These are phyloP conservation scores for Plemyria rubiginata DNA, from an alignment of 2,888 invertebrate genomes.

Conservation along the genomic window DNA sequence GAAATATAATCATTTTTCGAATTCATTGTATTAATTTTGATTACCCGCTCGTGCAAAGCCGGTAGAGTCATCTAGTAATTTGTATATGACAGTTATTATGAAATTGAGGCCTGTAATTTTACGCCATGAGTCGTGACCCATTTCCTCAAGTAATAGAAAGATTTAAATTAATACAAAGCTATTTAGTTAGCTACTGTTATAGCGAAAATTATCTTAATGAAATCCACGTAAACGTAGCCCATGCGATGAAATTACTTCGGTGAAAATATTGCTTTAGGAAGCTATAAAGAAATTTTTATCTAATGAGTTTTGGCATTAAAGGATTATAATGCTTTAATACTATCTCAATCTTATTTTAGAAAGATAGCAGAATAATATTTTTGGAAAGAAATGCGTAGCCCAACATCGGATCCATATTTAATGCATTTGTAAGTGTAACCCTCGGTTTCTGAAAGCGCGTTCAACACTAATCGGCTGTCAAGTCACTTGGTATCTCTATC, in stretches of 20 bases:
- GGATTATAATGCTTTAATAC: slow-evolving; percentile 41
- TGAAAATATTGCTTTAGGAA: slow-evolving; percentile 77
- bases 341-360: slow-evolving; percentile 28
- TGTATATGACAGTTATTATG: background rate
- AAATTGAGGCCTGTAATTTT: background rate
- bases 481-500: too few species aligned
- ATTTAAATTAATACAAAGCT: slow-evolving; percentile 35
- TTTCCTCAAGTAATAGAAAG: slow-evolving; percentile 13
- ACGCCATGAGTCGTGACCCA: background rate
- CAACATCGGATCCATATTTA: too few species aligned
- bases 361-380: slow-evolving; percentile 2
- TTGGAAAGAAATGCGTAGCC: background rate
- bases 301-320: slow-evolving; percentile 69
- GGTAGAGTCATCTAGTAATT: background rate
- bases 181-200: slow-evolving; percentile 41
- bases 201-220: slow-evolving; percentile 58
- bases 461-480: too few species aligned
- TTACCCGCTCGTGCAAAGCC: too few species aligned
- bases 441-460: too few species aligned
- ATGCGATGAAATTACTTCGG: slow-evolving; percentile 68
- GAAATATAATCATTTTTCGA: too few species aligned
- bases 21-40: too few species aligned
- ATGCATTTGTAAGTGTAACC: too few species aligned
- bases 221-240: slow-evolving; percentile 63
- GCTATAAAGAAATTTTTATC: slow-evolving; percentile 76